Percentiles rank a stretch among this genome's conserved stretches.
Conservation (phyloP, 2,888 invertebrate species). For the Oasisia sp. region DNA sequence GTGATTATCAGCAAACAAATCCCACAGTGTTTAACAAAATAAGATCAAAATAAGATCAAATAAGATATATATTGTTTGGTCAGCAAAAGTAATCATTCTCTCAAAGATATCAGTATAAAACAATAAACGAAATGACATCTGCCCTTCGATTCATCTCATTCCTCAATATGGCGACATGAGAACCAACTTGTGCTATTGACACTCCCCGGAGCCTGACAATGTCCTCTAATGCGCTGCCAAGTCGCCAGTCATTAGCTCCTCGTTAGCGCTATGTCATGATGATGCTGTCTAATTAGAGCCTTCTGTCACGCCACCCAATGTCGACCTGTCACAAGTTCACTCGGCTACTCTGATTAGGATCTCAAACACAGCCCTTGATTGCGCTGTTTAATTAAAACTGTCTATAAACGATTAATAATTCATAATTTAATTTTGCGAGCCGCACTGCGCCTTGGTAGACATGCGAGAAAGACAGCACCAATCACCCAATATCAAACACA, state of each 20-base stretch:
- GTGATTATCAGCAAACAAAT: no score
- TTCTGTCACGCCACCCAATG: background rate
- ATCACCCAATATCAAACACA: conserved; percentile 5
- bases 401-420: background rate
- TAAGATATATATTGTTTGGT: background rate
- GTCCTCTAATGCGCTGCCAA: background rate
- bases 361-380: background rate
- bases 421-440: background rate
- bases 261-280: background rate
- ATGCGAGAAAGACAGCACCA: background rate
- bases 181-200: background rate
- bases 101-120: background rate
- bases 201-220: background rate
- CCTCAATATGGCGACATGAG: background rate
- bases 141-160: background rate
- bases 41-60: no score
- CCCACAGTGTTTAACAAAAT: no score
- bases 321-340: background rate
- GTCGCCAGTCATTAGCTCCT: background rate
- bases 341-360: background rate
- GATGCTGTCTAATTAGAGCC: background rate
- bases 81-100: background rate
- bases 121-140: background rate
- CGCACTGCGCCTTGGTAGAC: background rate
- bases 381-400: conserved; percentile 12